Evolutionary conservation across 2,113 vertebrate species (phyloP).

Genomic region (Ramphastos sulfuratus): DNA sequence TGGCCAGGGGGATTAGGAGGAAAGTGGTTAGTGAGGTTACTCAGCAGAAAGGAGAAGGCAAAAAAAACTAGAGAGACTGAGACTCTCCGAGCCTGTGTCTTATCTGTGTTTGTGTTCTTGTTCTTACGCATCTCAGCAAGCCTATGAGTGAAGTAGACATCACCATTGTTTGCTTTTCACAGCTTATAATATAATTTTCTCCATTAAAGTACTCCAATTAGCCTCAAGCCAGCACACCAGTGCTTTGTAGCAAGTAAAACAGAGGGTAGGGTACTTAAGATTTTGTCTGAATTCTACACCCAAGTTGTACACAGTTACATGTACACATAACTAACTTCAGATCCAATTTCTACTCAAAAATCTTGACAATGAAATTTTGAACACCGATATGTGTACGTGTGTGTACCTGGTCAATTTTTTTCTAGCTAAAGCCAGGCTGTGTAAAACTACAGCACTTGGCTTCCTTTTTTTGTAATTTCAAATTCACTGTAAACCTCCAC

Average conservation of each 20-base stretch:
- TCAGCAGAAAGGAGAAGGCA: too few relatives aligned
- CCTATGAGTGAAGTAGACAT: too few relatives aligned
- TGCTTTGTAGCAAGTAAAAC: background rate
- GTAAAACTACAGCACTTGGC: background rate
- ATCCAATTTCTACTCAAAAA: background rate
- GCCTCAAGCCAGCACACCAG: too few relatives aligned
- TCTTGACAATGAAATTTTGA: background rate
- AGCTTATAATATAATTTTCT: too few relatives aligned
- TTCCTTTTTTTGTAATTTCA: background rate
- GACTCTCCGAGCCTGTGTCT: too few relatives aligned
- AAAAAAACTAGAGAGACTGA: too few relatives aligned
- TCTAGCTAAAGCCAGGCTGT: background rate
- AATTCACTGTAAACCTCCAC: background rate
- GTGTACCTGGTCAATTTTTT: background rate
- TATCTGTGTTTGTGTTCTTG: too few relatives aligned
- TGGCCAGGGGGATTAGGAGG: too few relatives aligned
- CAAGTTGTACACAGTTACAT: fast-evolving
- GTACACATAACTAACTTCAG: background rate
- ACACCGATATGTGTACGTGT: fast-evolving
- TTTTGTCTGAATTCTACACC: background rate
- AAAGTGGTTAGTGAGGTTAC: too few relatives aligned
- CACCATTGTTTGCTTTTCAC: too few relatives aligned
- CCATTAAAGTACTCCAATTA: too few relatives aligned
- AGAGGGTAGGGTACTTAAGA: background rate
- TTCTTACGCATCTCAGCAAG: too few relatives aligned